Base-by-base conservation (phyloP, 2,113 vertebrate species). In the Scopus umbretta region DNA sequence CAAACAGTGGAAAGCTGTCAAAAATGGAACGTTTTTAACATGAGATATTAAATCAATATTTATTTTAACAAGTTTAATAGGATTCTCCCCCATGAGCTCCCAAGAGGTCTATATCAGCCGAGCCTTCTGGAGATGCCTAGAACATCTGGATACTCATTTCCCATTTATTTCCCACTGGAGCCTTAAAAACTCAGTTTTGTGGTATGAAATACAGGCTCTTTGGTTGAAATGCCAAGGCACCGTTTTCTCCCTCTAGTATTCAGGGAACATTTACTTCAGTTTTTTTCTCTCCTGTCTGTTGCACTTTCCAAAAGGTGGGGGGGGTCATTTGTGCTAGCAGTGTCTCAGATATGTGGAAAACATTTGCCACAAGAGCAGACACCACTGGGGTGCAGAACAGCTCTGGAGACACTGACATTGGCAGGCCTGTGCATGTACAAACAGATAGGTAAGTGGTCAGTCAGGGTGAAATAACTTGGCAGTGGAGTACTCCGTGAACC, bases 21-120 rank as follows among this genome's bases (percentile, higher is more conserved):
- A 79, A 89, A 92, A 67, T 36, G 0, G 30, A 74, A 52, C 5
- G 1, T 16, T 72, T 94, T 86, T 87, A 85, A 65, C 13, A 45
- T 5, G 5, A 76, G 4, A 23, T 74, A 86, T 66, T 84, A 90
- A 74, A 58, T 47, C 29, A 90, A 50, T 86, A 94, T 78, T 88
- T 94, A 58, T 90, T 90, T 94, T 88, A 83, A 71, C 38, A 90
- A 70, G 38, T 88, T 74, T 83, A 80, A 90, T 59, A 84, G 52
- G n/a, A 74, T 88, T 86, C 50, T 88, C 16, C 7, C 7, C 11
- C 17, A 47, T 78, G 74, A 76, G 14, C 7, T 96, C 82, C 65
- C 72, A 56, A 67, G 68, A 86, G 47, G 17, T 76, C 52, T 70
- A 1, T 1, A 73, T 78, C 1, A 1, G 20, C 40, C 1, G 0